Base-by-base conservation (phyloP, 2,113 vertebrate species). In the Macrotis lagotis region DNA sequence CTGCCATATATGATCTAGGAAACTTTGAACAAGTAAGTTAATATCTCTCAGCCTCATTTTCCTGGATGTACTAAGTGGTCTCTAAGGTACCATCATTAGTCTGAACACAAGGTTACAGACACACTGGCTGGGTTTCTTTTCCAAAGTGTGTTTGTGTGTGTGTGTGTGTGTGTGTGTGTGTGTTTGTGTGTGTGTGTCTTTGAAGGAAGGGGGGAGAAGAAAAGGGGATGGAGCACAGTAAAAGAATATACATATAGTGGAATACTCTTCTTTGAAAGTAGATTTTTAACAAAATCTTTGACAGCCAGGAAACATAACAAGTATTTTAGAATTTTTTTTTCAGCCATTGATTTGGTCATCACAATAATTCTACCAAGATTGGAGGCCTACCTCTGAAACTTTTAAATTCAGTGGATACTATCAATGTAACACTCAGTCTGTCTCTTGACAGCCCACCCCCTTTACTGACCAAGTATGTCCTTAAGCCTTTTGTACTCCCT, bases 201-300 rank as follows among this genome's bases (percentile, higher is more conserved):
- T n/a, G 5, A 8, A 16, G 4, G 6, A 1, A 22, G 0, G 37
- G 7, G 5, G 8, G 31, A n/a, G 8, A 16, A 7, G 7, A 44
- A n/a, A 83, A 66, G 3, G 59, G 31, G 31, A 66, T 37, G 37
- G 59, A 66, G 31, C 31, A 59, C 3, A 37, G 31, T 83, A 44
- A 5, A 44, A 44, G 19, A 83, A 83, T 44, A 83, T 7, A 24
- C 1, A 83, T 24, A 83, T 24, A 83, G n/a, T 8, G 19, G 16
- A 83, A 44, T 44, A 83, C 7, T 44, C 5, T 44, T 83, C 66
- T 83, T 16, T 16, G n/a, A n/a, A 44, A n/a, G n/a, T n/a, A n/a
- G n/a, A n/a, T n/a, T n/a, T n/a, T n/a, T n/a, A n/a, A n/a, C n/a
- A n/a, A n/a, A n/a, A n/a, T n/a, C n/a, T n/a, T n/a, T n/a, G n/a